Evolutionary conservation across 1,140 invertebrate genomes (phyloP).

Genomic region (Cephus cinctus): DNA sequence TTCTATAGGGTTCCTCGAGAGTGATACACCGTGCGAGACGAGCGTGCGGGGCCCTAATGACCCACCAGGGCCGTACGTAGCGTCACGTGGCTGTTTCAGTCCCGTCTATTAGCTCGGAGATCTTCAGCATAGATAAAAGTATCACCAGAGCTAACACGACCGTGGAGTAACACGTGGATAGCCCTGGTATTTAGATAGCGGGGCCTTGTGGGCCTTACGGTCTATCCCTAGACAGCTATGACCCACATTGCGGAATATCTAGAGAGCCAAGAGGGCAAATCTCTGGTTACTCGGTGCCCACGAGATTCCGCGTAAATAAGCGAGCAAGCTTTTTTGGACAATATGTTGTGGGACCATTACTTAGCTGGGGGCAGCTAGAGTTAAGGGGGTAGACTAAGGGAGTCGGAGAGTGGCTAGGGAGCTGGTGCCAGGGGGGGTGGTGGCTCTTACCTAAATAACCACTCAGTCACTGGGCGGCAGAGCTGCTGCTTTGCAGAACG

Average conservation of each 20-base stretch:
- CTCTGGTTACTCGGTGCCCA: too few relatives aligned
- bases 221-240: too few relatives aligned
- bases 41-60: neutral
- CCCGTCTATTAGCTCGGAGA: too few relatives aligned
- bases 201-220: too few relatives aligned
- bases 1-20: neutral
- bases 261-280: too few relatives aligned
- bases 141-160: too few relatives aligned
- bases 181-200: too few relatives aligned
- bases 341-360: constrained; percentile 49
- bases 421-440: constrained; percentile 12
- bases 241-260: too few relatives aligned
- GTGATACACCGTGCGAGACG: neutral
- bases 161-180: too few relatives aligned
- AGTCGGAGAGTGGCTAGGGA: neutral
- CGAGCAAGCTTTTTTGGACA: constrained; percentile 43
- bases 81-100: neutral
- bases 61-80: neutral
- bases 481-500: too few relatives aligned
- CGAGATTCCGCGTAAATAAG: constrained; percentile 41
- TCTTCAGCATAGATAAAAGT: too few relatives aligned
- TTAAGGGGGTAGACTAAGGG: constrained; percentile 34
- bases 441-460: constrained; percentile 59
- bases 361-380: constrained; percentile 35
- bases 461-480: constrained; percentile 56